Evolutionary conservation across 2,797 vertebrate genomes (phyloP), one percentile per base, ranked within the genome.

Genomic region (Paratrypauchen microcephalus): DNA sequence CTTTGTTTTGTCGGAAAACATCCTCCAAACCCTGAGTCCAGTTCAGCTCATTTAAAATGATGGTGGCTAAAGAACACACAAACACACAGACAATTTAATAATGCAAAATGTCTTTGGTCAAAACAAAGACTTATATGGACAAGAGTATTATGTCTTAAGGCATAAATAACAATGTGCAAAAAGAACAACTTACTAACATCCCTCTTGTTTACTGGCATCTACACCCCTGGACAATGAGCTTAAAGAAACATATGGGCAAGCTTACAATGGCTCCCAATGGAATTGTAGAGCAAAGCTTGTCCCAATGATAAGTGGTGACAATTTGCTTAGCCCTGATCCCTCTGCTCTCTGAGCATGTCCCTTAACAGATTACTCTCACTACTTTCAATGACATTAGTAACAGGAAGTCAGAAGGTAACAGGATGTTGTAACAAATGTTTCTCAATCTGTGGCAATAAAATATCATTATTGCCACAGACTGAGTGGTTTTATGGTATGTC

Each of bases 1-100:
- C 95, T 74, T 94, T 94, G 90, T 99, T 99, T 80, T 91, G 89
- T 80, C 94, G 96, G 89, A 99, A 99, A 39, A 96, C 90, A 0
- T 96, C 94, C 66, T 98, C 97, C 87, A 99, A 81, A 0, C 93
- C 95, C 6, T 93, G 94, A 0, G 97, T 99, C 97, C 97, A 99
- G 75, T 96, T 97, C 32, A 99, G 92, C 77, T 98, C 97, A 74
- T 99, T 99, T 58, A 98, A 79, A 76, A 99, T 96, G 6, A 97
- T 96, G 0, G 95, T 96, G 54, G 97, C 97, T 98, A 85, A 0
- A 79, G 83, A 9, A 78, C 48, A 87, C 67, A 77, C 13, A 70
- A 9, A 64, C 19, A 74, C 70, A 56, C 60, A 75, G 9, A 36
- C 26, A 19, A 50, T 50, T 55, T 56, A 6, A 26, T 6, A 15